Conservation (phyloP, 2,888 invertebrate genomes). For the Melipona bicolor region DNA sequence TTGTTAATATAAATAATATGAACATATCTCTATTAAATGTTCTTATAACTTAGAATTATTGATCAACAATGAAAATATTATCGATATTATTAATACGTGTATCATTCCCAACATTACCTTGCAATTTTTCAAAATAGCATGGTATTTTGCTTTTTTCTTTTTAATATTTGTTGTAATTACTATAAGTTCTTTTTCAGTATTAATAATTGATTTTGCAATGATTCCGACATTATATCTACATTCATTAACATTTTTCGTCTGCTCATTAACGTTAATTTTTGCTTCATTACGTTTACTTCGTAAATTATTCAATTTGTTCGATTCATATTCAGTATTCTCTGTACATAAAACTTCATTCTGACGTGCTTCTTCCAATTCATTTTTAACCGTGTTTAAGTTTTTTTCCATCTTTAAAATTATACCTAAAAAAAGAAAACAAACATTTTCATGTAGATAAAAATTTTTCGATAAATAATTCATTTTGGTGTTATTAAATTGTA, state of each 20-base stretch:
- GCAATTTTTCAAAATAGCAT: slow-evolving; percentile 94
- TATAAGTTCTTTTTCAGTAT: slow-evolving; percentile 91
- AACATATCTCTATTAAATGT: too few species aligned
- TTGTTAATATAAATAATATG: too few species aligned
- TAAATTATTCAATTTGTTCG: slow-evolving; percentile 90
- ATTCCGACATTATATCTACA: slow-evolving; percentile 89
- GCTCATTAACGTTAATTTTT: slow-evolving; percentile 89
- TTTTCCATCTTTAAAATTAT: slow-evolving; percentile 95
- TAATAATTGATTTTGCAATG: slow-evolving; percentile 93
- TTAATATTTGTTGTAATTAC: slow-evolving; percentile 92
- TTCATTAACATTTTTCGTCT: slow-evolving; percentile 91
- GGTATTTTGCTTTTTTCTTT: slow-evolving; percentile 93
- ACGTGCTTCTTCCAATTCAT: slow-evolving; percentile 89
- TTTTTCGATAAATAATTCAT: not conserved
- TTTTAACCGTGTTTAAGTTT: slow-evolving; percentile 93
- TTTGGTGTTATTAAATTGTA: not conserved
- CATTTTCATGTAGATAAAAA: not conserved
- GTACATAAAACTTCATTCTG: slow-evolving; percentile 88
- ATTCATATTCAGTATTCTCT: slow-evolving; percentile 91
- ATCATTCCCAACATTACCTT: slow-evolving; percentile 87
- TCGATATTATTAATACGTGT: not conserved
- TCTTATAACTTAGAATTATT: too few species aligned
- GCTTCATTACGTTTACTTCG: slow-evolving; percentile 90
- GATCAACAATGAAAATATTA: not conserved
- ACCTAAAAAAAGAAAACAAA: slow-evolving; percentile 84